Percentiles rank a stretch among this genome's conserved stretches.
Evolutionary conservation across 2,888 invertebrate genomes (phyloP).

Genomic region (Pristionchus mayeri): DNA sequence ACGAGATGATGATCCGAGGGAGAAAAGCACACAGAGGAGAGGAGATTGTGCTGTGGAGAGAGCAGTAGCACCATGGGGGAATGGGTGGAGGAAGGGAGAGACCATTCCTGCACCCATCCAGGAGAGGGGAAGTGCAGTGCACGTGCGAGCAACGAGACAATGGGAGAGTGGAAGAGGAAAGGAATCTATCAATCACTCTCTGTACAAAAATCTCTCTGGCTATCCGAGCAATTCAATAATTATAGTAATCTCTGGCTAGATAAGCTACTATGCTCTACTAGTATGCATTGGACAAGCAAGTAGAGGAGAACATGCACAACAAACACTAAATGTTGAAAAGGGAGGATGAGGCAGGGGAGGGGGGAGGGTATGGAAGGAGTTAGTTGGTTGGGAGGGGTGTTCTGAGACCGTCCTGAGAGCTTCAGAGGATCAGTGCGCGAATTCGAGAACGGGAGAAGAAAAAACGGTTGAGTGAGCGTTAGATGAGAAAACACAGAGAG

Average conservation of each 20-base stretch:
- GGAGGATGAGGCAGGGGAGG: background rate
- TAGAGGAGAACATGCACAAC: background rate
- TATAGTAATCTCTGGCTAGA: conserved; percentile 7
- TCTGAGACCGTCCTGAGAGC: conserved; percentile 44
- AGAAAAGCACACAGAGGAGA: conserved; percentile 8
- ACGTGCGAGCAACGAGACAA: conserved; percentile 1
- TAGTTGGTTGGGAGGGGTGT: background rate
- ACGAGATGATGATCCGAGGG: background rate
- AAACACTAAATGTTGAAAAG: background rate
- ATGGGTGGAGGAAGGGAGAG: too few relatives aligned
- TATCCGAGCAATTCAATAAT: background rate
- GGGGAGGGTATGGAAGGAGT: background rate
- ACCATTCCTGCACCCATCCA: background rate
- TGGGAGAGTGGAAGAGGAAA: background rate
- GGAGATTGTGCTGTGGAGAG: conserved; percentile 37
- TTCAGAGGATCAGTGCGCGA: conserved; percentile 6
- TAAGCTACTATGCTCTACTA: background rate
- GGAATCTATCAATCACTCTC: background rate
- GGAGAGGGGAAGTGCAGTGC: background rate
- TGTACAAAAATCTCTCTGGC: conserved; percentile 34
- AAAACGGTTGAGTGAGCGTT: conserved; percentile 7
- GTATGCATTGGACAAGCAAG: conserved; percentile 31
- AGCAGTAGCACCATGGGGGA: conserved; percentile 16
- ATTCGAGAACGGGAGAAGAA: background rate
- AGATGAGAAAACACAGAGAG: conserved; percentile 6